Percentiles rank a stretch among this genome's conserved stretches.
Conservation (phyloP, 2,888 invertebrate genomes). For the Synanthedon formicaeformis region DNA sequence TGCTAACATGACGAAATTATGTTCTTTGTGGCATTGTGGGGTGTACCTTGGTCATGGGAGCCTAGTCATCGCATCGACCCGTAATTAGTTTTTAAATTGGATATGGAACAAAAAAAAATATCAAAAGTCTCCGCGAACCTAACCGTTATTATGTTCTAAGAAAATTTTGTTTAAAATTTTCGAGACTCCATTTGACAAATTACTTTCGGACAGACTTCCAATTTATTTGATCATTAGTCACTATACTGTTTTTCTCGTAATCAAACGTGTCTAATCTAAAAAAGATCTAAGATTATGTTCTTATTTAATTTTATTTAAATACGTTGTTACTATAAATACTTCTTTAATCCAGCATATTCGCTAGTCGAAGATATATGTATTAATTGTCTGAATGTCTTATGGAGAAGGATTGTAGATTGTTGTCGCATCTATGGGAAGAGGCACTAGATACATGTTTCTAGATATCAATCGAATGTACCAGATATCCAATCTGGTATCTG, state of each 20-base stretch:
- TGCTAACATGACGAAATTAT: constrained; percentile 61
- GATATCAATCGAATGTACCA: too few species aligned
- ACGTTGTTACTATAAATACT: too few species aligned
- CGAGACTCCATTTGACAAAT: constrained; percentile 63
- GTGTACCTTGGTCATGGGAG: constrained; percentile 48
- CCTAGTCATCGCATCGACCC: constrained; percentile 50
- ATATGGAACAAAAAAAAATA: constrained; percentile 48
- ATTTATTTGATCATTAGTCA: constrained; percentile 42
- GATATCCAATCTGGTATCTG: too few species aligned
- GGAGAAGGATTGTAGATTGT: too few species aligned
- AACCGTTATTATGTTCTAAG: constrained; percentile 51
- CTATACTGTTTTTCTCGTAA: constrained; percentile 24
- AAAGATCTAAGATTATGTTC: neutral
- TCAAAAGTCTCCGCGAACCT: constrained; percentile 46
- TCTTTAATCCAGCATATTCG: too few species aligned
- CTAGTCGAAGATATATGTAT: too few species aligned
- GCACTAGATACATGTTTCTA: too few species aligned
- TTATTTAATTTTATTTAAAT: neutral
- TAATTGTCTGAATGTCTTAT: too few species aligned
- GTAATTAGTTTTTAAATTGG: constrained; percentile 70
- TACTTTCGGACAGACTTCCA: constrained; percentile 27
- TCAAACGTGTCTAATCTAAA: constrained; percentile 6
- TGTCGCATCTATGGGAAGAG: too few species aligned
- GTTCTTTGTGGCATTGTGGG: constrained; percentile 53
- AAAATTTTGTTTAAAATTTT: constrained; percentile 1